Percentiles rank a stretch among this genome's conserved stretches.
phyloP scores from a whole-genome alignment of 2,888 invertebrate species.

The Acleris holmiana region DNA sequence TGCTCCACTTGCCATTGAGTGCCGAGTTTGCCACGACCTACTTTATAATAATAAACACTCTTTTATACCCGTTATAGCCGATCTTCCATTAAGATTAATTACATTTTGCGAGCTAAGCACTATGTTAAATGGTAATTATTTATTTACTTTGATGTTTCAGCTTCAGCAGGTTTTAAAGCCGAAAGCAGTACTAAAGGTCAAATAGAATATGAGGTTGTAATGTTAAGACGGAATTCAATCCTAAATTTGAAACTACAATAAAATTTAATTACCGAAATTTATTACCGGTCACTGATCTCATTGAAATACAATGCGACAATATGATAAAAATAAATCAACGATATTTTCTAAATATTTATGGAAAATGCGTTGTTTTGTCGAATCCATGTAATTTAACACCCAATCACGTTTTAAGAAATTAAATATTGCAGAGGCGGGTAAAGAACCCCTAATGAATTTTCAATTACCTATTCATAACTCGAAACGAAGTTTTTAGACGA shows the following conservation, averaged over 20 bases:
- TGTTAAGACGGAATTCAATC: too few species aligned
- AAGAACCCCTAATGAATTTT: conserved; percentile 49
- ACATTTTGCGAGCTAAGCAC: conserved; percentile 14
- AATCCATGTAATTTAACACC: conserved; percentile 15
- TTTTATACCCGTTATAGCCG: conserved; percentile 39
- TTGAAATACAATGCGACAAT: too few species aligned
- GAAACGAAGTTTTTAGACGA: conserved; percentile 57
- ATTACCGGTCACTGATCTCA: too few species aligned
- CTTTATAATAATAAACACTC: conserved; percentile 53
- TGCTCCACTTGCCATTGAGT: conserved; percentile 37
- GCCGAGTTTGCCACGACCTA: conserved; percentile 48
- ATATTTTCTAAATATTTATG: too few species aligned
- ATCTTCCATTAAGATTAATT: conserved; percentile 43
- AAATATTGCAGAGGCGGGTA: conserved; percentile 36
- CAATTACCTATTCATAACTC: conserved; percentile 59
- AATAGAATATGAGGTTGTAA: too few species aligned
- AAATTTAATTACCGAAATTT: too few species aligned
- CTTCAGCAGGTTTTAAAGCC: too few species aligned
- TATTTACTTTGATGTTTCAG: conserved; percentile 7
- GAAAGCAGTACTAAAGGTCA: too few species aligned
- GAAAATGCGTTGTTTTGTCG: background rate
- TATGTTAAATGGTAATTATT: conserved; percentile 19
- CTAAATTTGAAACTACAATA: too few species aligned
- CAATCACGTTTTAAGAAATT: conserved; percentile 17
- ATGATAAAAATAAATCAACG: too few species aligned